A percentile compares a stretch with the other conserved stretches of the same genome.
These are phyloP conservation scores for Actinernus sp. DNA, from an alignment of 92 coral and sea anemone genomes.

Conservation along the genomic window DNA sequence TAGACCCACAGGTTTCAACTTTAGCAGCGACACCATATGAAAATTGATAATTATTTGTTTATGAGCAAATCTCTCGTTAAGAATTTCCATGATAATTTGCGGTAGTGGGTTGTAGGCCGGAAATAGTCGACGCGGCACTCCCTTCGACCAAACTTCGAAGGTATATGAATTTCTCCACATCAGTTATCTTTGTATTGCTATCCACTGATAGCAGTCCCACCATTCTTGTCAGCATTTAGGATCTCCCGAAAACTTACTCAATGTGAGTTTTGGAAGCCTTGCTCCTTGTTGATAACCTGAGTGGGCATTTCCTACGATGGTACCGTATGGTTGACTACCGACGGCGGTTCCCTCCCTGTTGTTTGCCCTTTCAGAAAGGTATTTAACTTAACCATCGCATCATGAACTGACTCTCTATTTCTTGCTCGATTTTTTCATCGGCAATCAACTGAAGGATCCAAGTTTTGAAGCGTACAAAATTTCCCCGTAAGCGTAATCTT, in stretches of 20 bases:
- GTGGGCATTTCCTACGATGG: too few relatives aligned
- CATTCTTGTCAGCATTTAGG: constrained; percentile 40
- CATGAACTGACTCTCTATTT: neutral
- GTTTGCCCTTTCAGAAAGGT: neutral
- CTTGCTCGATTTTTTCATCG: neutral
- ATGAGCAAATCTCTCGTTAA: constrained; percentile 18
- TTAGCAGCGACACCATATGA: constrained; percentile 36
- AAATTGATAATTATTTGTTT: constrained; percentile 36
- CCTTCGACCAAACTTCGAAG: constrained; percentile 41
- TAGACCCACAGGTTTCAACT: constrained; percentile 29
- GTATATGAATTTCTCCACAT: constrained; percentile 24
- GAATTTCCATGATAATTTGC: constrained; percentile 28
- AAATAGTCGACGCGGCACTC: constrained; percentile 30
- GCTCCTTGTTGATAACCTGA: too few relatives aligned
- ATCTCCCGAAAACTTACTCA: constrained; percentile 29
- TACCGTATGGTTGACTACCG: neutral
- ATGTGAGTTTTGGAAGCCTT: too few relatives aligned
- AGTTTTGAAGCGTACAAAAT: neutral
- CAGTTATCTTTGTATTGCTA: constrained; percentile 5
- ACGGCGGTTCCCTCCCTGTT: neutral
- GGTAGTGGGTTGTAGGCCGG: constrained; percentile 37
- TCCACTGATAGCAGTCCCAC: constrained; percentile 46
- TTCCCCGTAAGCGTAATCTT: neutral
- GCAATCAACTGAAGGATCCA: neutral
- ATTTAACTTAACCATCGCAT: neutral